phyloP scores from a whole-genome alignment of 1,140 invertebrate species.

The Drosophila baimaii region DNA sequence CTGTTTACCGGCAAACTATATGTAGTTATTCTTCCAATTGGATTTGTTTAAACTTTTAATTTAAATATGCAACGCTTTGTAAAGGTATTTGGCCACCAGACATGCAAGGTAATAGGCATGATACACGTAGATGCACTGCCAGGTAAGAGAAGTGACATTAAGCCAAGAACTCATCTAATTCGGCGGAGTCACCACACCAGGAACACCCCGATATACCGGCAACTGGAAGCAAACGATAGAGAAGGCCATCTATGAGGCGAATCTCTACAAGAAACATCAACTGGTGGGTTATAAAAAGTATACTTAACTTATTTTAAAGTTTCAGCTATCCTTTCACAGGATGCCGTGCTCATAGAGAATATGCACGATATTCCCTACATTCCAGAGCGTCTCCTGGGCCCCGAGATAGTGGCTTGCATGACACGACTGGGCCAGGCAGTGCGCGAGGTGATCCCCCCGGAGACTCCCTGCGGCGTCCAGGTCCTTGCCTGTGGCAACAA shows the following conservation, averaged over 20 bases:
- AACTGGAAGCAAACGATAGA: slow-evolving; percentile 71
- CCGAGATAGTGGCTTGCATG: slow-evolving; percentile 90
- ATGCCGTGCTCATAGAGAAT: slow-evolving; percentile 92
- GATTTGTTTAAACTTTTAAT: neutral
- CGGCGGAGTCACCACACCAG: slow-evolving; percentile 38
- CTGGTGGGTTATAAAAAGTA: slow-evolving; percentile 30
- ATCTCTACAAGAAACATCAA: slow-evolving; percentile 64
- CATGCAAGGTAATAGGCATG: slow-evolving; percentile 89
- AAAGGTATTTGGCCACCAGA: slow-evolving; percentile 80
- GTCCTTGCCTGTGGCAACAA: slow-evolving; percentile 91
- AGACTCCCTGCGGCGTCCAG: slow-evolving; percentile 87
- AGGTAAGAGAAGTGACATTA: slow-evolving; percentile 84
- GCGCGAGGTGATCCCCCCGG: slow-evolving; percentile 84
- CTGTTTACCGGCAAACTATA: slow-evolving; percentile 27
- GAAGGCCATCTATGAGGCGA: slow-evolving; percentile 64
- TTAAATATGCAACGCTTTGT: slow-evolving; percentile 82
- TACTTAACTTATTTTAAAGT: neutral
- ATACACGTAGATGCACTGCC: slow-evolving; percentile 90
- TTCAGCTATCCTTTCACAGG: slow-evolving; percentile 85
- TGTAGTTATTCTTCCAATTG: neutral
- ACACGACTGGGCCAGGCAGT: slow-evolving; percentile 87
- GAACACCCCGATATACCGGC: slow-evolving; percentile 73
- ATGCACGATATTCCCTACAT: slow-evolving; percentile 94
- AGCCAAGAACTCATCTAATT: slow-evolving; percentile 6
- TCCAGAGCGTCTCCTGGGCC: slow-evolving; percentile 86